phyloP scores from a whole-genome alignment of 2,797 vertebrate species.

The Sarcoramphus papa region DNA sequence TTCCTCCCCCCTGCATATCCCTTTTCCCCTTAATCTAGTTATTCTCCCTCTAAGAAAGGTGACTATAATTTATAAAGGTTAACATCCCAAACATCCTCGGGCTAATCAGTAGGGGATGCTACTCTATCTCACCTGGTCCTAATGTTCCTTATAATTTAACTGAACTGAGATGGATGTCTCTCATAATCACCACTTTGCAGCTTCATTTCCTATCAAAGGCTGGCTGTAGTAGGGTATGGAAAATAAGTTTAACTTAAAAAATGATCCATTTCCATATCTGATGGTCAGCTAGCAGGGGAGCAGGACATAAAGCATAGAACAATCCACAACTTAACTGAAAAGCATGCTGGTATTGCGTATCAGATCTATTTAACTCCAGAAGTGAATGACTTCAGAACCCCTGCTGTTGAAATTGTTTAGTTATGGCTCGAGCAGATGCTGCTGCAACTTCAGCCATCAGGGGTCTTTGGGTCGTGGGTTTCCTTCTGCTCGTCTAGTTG shows the following conservation, averaged over 20 bases:
- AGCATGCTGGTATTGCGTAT: background rate
- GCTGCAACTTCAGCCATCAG: constrained; percentile 4
- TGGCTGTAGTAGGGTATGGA: background rate
- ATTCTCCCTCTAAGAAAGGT: background rate
- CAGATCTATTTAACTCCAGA: background rate
- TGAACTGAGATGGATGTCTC: constrained; percentile 35
- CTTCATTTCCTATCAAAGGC: constrained; percentile 40
- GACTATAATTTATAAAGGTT: constrained; percentile 31
- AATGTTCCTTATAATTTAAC: constrained; percentile 9
- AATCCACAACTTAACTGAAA: background rate
- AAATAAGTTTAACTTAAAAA: constrained; percentile 31
- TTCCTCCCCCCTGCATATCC: background rate
- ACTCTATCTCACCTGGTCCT: constrained; percentile 15
- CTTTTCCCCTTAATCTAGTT: background rate
- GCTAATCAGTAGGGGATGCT: constrained; percentile 19
- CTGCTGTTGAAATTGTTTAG: background rate
- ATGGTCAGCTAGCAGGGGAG: background rate
- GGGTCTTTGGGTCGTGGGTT: background rate
- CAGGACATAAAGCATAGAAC: background rate
- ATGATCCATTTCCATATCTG: constrained; percentile 5
- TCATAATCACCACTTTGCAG: constrained; percentile 20
- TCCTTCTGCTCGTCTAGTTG: background rate
- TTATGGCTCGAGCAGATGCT: background rate
- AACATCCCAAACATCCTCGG: background rate
- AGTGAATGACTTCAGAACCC: constrained; percentile 3